These are phyloP conservation scores for Platyura marginata DNA, from an alignment of 1,140 invertebrate species.

Conservation along the genomic window DNA sequence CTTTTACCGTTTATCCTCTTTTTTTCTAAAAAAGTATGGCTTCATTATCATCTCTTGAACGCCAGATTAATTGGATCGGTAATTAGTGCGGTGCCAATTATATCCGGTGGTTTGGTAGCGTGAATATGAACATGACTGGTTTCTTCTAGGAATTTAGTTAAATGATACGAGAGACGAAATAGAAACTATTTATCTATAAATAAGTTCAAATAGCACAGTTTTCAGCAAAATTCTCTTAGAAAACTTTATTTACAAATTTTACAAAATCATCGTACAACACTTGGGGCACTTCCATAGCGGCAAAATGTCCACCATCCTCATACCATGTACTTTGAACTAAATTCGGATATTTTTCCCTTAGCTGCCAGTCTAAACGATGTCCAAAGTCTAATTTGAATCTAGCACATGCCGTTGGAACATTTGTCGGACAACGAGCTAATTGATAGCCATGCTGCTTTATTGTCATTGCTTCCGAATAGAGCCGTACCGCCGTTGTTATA, in stretches of 20 bases:
- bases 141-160: constrained; percentile 39
- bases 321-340: constrained; percentile 40
- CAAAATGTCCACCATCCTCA: constrained; percentile 65
- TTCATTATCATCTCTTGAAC: no score
- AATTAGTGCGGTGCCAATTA: no score
- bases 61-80: no score
- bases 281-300: constrained; percentile 58
- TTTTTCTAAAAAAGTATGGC: no score
- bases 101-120: constrained; percentile 80
- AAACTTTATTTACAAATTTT: constrained; percentile 25
- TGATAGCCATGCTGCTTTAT: constrained; percentile 20
- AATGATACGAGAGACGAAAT: constrained; percentile 35
- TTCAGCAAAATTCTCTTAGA: no score
- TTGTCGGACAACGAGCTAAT: constrained; percentile 35
- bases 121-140: constrained; percentile 70
- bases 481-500: constrained; percentile 53
- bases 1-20: no score
- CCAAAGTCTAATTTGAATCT: constrained; percentile 43
- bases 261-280: constrained; percentile 44
- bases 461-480: constrained; percentile 49
- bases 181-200: no score
- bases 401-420: constrained; percentile 44
- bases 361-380: constrained; percentile 34
- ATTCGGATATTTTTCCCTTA: constrained; percentile 39
- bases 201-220: no score